Base-by-base conservation (phyloP, 2,888 invertebrate species). In the Danaus chrysippus region DNA sequence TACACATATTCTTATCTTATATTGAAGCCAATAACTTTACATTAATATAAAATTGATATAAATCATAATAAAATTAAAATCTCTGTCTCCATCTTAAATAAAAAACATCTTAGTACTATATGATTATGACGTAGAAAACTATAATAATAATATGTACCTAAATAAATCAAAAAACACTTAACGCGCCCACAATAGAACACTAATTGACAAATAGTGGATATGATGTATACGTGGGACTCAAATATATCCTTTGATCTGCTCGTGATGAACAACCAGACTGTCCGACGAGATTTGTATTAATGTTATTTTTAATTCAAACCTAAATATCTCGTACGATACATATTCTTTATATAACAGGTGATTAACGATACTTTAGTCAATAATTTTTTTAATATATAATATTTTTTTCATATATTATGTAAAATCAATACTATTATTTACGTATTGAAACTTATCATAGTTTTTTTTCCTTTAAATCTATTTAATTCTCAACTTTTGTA, bases 201-300 rank as follows among this genome's bases (percentile, higher is more conserved):
- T 91, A 91, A 91, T 91, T 90, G 90, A 91, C 90, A 91, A 91
- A 91, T 91, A 89, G 89, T 87, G 78, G 83, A 84, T 87, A 89
- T 90, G 90, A 91, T 90, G 84, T 87, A 91, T 91, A 86, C 83
- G 79, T 74, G 76, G 79, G 82, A 87, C 83, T 69, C 79, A 91
- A 90, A 89, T 89, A 89, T 72, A 74, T 74, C 77, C 90, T 91
- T 91, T 91, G 91, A 91, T 91, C 89, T 79, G 77, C 73, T 65
- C 76, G 84, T 88, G 91, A 91, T 90, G 85, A 90, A 91, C 87
- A 79, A 77, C 84, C 76, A 75, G 83, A 79, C 82, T 77, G 80
- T 76, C 75, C 73, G 77, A 81, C 83, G 82, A 82, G 84, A 86
- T 84, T 81, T 79, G 79, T 87, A 88, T 87, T 87, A 87, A 89